Conservation (phyloP, 1,140 invertebrate genomes). For the Glomeris maerens region DNA sequence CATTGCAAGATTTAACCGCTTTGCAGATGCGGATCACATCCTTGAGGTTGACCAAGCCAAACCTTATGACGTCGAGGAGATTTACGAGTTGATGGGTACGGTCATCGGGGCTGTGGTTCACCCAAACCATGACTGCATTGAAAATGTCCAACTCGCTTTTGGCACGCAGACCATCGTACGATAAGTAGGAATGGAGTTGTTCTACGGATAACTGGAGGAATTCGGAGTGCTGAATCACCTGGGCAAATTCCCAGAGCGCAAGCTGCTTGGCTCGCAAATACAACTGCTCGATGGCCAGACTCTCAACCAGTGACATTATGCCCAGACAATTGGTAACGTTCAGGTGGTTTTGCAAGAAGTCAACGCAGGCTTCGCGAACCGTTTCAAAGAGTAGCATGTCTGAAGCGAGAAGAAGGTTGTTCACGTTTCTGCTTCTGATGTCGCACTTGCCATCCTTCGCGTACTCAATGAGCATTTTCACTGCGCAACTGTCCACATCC, state of each 20-base stretch:
- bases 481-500: conserved; percentile 32
- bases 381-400: conserved; percentile 32
- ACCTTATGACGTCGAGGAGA: neutral
- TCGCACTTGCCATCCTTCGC: conserved; percentile 30
- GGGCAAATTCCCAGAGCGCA: neutral
- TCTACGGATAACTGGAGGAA: neutral
- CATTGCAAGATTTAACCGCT: neutral
- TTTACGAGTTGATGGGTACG: neutral
- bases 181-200: neutral
- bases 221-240: neutral
- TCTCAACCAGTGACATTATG: neutral
- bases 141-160: neutral
- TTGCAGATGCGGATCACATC: neutral
- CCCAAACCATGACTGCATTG: neutral
- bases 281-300: neutral
- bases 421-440: conserved; percentile 31
- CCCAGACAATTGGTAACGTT: neutral
- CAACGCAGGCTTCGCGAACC: conserved; percentile 28
- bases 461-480: conserved; percentile 33
- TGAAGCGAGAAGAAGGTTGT: conserved; percentile 32
- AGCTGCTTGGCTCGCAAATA: neutral
- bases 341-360: conserved; percentile 28
- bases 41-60: neutral
- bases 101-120: neutral
- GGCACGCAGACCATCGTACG: conserved; percentile 1